A percentile compares a stretch with the other conserved stretches of the same genome.
Conservation (phyloP, 2,113 vertebrate genomes). For the Trematocara zebra region DNA sequence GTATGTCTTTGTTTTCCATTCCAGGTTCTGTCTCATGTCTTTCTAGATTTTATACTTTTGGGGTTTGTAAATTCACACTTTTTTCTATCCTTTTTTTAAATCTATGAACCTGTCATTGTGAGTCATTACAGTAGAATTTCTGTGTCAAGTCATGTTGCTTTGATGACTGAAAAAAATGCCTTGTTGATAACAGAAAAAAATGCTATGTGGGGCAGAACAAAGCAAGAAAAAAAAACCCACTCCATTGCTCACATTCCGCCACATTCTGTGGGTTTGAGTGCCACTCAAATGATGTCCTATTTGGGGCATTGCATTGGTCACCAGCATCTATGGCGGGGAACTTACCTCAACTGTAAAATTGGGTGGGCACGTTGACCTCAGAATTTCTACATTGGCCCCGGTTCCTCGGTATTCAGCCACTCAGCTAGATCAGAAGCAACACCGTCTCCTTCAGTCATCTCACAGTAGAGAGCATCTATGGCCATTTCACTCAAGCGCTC, state of each 20-base stretch:
- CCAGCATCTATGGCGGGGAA: constrained; percentile 30
- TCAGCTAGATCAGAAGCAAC: constrained; percentile 58
- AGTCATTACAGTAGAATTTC: constrained; percentile 4
- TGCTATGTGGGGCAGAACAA: background rate
- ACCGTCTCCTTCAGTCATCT: constrained; percentile 55
- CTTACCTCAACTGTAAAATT: constrained; percentile 73
- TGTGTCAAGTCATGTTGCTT: constrained; percentile 37
- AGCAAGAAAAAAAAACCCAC: accelerated
- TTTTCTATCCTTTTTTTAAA: background rate
- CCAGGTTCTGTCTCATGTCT: background rate
- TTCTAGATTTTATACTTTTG: background rate
- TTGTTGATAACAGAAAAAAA: constrained; percentile 4
- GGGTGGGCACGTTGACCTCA: constrained; percentile 56
- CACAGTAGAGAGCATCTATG: constrained; percentile 46
- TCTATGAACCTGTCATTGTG: constrained; percentile 8
- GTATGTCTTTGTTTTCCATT: accelerated
- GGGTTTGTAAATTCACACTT: background rate
- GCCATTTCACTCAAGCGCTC: constrained; percentile 63
- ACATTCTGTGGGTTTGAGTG: constrained; percentile 39
- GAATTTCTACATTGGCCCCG: constrained; percentile 28
- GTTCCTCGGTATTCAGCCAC: constrained; percentile 47
- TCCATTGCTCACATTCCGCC: constrained; percentile 15
- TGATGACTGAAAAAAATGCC: constrained; percentile 49
- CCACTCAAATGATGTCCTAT: constrained; percentile 48
- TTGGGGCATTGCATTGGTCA: constrained; percentile 23